A percentile compares a stretch with the other conserved stretches of the same genome.
phyloP scores from a whole-genome alignment of 2,888 invertebrate species.

The Drosophila antonietae region DNA sequence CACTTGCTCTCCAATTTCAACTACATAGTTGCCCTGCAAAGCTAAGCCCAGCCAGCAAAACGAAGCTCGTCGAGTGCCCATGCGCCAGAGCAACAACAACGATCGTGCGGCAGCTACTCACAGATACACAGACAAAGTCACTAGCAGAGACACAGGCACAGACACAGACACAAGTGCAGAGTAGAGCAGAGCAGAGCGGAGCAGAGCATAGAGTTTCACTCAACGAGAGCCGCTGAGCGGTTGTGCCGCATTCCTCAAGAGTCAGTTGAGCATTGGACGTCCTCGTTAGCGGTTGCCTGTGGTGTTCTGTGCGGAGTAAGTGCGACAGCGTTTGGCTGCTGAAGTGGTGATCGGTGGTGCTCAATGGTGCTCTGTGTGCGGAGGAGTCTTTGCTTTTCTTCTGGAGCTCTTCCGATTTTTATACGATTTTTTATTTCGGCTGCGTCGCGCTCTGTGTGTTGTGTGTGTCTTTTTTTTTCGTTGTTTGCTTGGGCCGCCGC shows the following conservation, averaged over 20 bases:
- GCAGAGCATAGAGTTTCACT: slow-evolving; percentile 66
- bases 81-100: slow-evolving; percentile 19
- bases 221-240: slow-evolving; percentile 55
- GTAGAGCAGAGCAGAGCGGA: slow-evolving; percentile 16
- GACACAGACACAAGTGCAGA: slow-evolving; percentile 7
- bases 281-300: slow-evolving; percentile 81
- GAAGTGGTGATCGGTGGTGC: slow-evolving; percentile 7
- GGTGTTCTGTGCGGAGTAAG: slow-evolving; percentile 65
- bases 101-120: slow-evolving; percentile 30
- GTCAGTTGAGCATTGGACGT: slow-evolving; percentile 83
- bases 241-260: slow-evolving; percentile 61
- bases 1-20: slow-evolving; percentile 25
- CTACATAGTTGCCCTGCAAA: slow-evolving; percentile 35
- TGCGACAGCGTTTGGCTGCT: slow-evolving; percentile 20
- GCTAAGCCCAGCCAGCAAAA: slow-evolving; percentile 11
- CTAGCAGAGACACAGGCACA: not conserved
- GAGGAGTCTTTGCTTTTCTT: slow-evolving; percentile 68
- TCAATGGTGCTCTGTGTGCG: slow-evolving; percentile 32
- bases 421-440: slow-evolving; percentile 36
- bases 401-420: slow-evolving; percentile 47
- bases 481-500: slow-evolving; percentile 29
- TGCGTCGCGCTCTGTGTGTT: slow-evolving; percentile 10
- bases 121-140: slow-evolving; percentile 6
- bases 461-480: slow-evolving; percentile 1
- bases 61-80: slow-evolving; percentile 35